These are phyloP conservation scores for Girardinichthys multiradiatus DNA, from an alignment of 2,113 vertebrate species.

Conservation along the genomic window DNA sequence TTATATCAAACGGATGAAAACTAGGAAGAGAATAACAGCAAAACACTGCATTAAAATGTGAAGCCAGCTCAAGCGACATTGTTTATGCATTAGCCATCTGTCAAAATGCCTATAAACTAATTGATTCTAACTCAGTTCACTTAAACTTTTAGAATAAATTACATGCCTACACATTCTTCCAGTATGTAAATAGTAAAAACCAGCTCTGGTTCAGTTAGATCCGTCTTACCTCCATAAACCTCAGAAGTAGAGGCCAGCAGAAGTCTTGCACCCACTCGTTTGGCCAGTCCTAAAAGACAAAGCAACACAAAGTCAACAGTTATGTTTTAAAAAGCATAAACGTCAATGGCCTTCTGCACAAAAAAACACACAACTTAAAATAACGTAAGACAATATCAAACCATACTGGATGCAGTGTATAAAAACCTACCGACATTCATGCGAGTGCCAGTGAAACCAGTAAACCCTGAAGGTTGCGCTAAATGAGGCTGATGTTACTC, in stretches of 20 bases:
- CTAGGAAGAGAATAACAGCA: too few species aligned
- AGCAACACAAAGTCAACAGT: slow-evolving; percentile 17
- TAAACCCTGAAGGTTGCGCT: background rate
- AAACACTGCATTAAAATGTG: too few species aligned
- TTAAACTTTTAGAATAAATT: background rate
- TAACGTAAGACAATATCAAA: background rate
- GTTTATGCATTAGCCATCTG: background rate
- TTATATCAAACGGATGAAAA: too few species aligned
- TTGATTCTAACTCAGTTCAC: background rate
- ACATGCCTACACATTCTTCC: background rate
- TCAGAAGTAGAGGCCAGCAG: slow-evolving; percentile 96
- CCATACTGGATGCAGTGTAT: background rate
- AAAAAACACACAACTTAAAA: background rate
- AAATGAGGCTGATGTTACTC: background rate
- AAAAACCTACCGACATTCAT: background rate
- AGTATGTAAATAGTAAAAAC: background rate
- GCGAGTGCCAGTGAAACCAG: too few species aligned
- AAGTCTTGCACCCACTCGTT: slow-evolving; percentile 95
- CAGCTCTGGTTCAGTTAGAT: background rate
- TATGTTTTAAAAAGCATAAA: background rate
- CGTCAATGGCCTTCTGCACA: background rate
- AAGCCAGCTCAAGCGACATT: too few species aligned
- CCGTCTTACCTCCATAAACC: slow-evolving; percentile 94
- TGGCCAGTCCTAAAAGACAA: slow-evolving; percentile 87
- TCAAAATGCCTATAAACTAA: background rate